Evolutionary conservation across 2,888 invertebrate species (phyloP).

Genomic region (Dioctria rufipes): DNA sequence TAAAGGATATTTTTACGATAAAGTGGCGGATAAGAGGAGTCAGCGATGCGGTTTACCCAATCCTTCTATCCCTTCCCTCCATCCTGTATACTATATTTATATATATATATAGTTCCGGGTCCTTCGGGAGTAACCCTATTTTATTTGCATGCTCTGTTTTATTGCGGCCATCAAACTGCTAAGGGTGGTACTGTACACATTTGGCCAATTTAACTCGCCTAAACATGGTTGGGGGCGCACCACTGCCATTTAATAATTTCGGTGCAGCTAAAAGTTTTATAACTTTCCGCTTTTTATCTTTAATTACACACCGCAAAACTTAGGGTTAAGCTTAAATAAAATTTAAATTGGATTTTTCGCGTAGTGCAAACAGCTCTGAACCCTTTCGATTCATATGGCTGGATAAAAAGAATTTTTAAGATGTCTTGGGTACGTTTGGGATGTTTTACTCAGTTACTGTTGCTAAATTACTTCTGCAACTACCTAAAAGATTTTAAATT

Average conservation of each 20-base stretch:
- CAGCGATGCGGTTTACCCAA: slow-evolving; percentile 46
- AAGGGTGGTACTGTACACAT: slow-evolving; percentile 49
- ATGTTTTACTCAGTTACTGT: slow-evolving; percentile 51
- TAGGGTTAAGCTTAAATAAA: slow-evolving; percentile 56
- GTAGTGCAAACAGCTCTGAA: slow-evolving; percentile 41
- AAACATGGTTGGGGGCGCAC: slow-evolving; percentile 23
- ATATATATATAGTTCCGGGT: not conserved
- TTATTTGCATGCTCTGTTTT: slow-evolving; percentile 58
- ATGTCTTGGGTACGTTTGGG: slow-evolving; percentile 18
- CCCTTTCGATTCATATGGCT: slow-evolving; percentile 51
- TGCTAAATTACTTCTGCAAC: slow-evolving; percentile 44
- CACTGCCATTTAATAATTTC: slow-evolving; percentile 57
- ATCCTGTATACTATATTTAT: too few species aligned
- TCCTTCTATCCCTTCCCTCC: not conserved
- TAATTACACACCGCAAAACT: slow-evolving; percentile 61
- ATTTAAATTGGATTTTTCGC: slow-evolving; percentile 58
- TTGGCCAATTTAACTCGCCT: slow-evolving; percentile 56
- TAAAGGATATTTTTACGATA: slow-evolving; percentile 59
- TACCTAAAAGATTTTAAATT: slow-evolving; percentile 24
- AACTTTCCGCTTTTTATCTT: slow-evolving; percentile 63
- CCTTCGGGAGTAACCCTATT: slow-evolving; percentile 49
- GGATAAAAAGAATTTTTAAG: slow-evolving; percentile 40
- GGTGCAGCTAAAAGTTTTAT: slow-evolving; percentile 62
- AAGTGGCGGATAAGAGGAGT: slow-evolving; percentile 56
- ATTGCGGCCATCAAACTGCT: slow-evolving; percentile 57